phyloP scores from a whole-genome alignment of 2,113 vertebrate genomes.

The Pygoscelis antarcticus region DNA sequence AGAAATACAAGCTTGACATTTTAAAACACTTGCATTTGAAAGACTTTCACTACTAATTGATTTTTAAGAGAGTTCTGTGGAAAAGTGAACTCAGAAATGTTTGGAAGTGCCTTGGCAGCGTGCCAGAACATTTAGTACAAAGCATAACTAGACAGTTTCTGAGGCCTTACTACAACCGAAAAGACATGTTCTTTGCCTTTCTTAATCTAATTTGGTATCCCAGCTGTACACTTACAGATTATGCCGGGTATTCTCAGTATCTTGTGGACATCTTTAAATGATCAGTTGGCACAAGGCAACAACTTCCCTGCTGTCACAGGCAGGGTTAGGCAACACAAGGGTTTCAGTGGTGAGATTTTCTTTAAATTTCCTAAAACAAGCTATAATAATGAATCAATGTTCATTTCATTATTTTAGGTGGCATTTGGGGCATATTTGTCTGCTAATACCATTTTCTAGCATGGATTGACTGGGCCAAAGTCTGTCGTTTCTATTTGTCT shows the following conservation, averaged over 20 bases:
- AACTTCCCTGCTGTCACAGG: slow-evolving; percentile 47
- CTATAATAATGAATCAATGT: not conserved
- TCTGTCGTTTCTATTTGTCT: not conserved
- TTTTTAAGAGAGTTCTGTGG: slow-evolving; percentile 80
- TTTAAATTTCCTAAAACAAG: not conserved
- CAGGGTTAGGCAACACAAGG: not conserved
- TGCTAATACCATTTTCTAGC: not conserved
- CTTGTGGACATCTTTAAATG: slow-evolving; percentile 46
- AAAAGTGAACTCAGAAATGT: slow-evolving; percentile 79
- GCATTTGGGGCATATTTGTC: not conserved
- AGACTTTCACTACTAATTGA: slow-evolving; percentile 80
- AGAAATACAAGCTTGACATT: slow-evolving; percentile 68
- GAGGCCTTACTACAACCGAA: slow-evolving; percentile 47
- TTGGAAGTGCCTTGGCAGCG: slow-evolving; percentile 75
- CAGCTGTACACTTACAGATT: slow-evolving; percentile 39
- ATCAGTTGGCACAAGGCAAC: slow-evolving; percentile 35
- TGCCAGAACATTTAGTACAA: slow-evolving; percentile 78
- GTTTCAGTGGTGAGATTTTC: not conserved
- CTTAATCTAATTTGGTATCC: slow-evolving; percentile 65
- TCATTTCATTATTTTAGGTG: not conserved
- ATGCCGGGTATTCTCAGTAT: slow-evolving; percentile 42
- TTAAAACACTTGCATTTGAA: slow-evolving; percentile 77
- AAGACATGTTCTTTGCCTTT: slow-evolving; percentile 59
- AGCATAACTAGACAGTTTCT: slow-evolving; percentile 75
- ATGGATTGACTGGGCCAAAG: not conserved